These are phyloP conservation scores for Lasioglossum figueresi DNA, from an alignment of 2,888 invertebrate genomes.

Conservation along the genomic window DNA sequence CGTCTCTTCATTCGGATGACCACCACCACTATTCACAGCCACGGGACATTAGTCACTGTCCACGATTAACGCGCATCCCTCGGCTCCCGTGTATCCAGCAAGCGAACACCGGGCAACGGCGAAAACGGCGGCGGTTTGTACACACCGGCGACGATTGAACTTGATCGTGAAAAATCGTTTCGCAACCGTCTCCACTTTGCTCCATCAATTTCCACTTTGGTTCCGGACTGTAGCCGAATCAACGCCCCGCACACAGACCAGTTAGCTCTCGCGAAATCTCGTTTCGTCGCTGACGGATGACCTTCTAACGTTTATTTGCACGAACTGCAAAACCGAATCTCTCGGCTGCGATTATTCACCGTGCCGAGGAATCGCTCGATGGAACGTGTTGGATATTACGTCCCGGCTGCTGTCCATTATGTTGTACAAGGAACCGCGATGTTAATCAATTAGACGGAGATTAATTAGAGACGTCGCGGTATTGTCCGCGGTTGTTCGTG, in stretches of 20 bases:
- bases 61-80: constrained; percentile 72
- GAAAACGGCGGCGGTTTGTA: constrained; percentile 30
- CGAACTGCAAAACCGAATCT: not conserved
- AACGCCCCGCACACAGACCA: not conserved
- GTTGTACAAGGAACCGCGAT: not conserved
- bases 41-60: constrained; percentile 71
- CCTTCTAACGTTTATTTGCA: not conserved
- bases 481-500: not conserved
- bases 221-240: not conserved
- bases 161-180: constrained; percentile 66
- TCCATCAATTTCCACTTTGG: constrained; percentile 34
- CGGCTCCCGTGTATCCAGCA: constrained; percentile 40
- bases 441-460: not conserved
- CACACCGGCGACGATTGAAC: constrained; percentile 57
- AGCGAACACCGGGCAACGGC: constrained; percentile 11
- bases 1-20: constrained; percentile 60
- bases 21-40: constrained; percentile 54
- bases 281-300: not conserved
- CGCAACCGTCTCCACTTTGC: constrained; percentile 39
- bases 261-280: not conserved
- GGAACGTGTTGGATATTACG: not conserved
- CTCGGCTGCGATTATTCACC: not conserved
- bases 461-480: not conserved
- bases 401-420: not conserved
- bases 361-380: not conserved